Percentiles rank a stretch among this genome's conserved stretches.
Conservation (phyloP, 1,140 invertebrate genomes). For the Coptotermes formosanus region DNA sequence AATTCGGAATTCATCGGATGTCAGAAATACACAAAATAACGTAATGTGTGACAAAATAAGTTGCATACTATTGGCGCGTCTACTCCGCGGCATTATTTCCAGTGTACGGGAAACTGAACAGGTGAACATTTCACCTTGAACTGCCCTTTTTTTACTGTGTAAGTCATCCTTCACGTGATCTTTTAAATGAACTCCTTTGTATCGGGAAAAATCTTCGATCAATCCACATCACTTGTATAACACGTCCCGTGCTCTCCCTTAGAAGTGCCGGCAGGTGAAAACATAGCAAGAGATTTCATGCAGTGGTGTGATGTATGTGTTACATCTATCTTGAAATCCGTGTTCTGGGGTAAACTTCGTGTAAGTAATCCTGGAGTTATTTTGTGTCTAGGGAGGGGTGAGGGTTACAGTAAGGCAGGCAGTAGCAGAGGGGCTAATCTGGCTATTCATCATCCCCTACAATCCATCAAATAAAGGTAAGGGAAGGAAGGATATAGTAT, state of each 20-base stretch:
- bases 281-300: not conserved
- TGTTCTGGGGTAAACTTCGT: not conserved
- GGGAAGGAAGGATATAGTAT: not conserved
- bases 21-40: too few species aligned
- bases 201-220: not conserved
- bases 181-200: too few species aligned
- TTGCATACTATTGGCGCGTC: too few species aligned
- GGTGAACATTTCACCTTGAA: too few species aligned
- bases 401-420: not conserved
- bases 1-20: too few species aligned
- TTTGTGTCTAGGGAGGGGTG: not conserved
- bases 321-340: conserved; percentile 1
- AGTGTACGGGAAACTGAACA: too few species aligned
- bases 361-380: not conserved
- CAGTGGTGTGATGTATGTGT: not conserved
- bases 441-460: not conserved
- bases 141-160: too few species aligned
- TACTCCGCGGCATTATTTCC: too few species aligned
- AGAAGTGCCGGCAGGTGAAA: not conserved
- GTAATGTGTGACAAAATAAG: too few species aligned
- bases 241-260: not conserved
- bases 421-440: not conserved
- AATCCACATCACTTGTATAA: not conserved
- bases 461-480: conserved; percentile 2
- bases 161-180: too few species aligned